phyloP scores from a whole-genome alignment of 2,888 invertebrate genomes.

The Parnassius smintheus region DNA sequence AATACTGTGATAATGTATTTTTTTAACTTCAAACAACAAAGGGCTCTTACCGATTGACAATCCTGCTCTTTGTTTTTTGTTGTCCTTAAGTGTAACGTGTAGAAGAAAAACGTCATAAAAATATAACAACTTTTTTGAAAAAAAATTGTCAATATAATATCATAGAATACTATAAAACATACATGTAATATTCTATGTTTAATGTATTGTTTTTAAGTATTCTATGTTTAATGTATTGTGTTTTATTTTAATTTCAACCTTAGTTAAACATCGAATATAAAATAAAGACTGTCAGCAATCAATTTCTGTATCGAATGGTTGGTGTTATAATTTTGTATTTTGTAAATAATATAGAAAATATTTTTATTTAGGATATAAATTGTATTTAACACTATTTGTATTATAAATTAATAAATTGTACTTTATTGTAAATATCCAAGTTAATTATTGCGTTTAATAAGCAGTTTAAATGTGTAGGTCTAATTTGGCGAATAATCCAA shows the following conservation, averaged over 20 bases:
- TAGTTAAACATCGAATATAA: constrained; percentile 27
- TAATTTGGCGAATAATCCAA: constrained; percentile 7
- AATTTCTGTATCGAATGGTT: constrained; percentile 11
- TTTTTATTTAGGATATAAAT: constrained; percentile 21
- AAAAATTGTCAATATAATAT: no score
- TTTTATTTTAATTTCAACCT: neutral
- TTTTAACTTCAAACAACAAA: no score
- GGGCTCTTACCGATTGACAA: no score
- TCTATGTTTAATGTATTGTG: neutral
- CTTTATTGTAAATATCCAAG: constrained; percentile 1
- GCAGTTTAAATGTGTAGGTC: constrained; percentile 5
- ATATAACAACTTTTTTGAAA: no score
- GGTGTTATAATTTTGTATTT: constrained; percentile 19
- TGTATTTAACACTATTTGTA: constrained; percentile 24
- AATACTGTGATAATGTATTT: no score
- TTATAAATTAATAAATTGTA: constrained; percentile 8
- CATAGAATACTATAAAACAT: no score
- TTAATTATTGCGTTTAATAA: constrained; percentile 5
- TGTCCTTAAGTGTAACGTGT: no score
- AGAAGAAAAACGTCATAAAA: no score
- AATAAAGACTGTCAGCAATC: constrained; percentile 26
- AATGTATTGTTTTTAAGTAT: no score
- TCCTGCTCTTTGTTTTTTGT: no score
- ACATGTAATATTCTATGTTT: no score
- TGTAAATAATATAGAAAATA: constrained; percentile 23